phyloP scores from a whole-genome alignment of 2,797 vertebrate genomes.

The Gobio occitaniae region DNA sequence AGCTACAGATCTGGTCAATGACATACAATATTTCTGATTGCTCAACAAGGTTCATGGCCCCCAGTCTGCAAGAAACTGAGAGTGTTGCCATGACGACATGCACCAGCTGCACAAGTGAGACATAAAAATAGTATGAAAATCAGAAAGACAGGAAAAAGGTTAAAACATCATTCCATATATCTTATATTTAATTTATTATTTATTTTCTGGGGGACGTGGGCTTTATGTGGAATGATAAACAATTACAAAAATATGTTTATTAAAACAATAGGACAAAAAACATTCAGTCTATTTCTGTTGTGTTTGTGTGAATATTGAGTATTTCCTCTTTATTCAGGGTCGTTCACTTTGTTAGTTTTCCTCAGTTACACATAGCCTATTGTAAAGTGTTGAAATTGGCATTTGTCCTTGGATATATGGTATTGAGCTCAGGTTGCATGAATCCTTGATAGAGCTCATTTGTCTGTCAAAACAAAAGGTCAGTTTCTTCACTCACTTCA shows the following conservation, averaged over 20 bases:
- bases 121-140: constrained; percentile 64
- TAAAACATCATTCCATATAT: not conserved
- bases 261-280: not conserved
- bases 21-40: constrained; percentile 56
- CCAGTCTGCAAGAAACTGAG: constrained; percentile 61
- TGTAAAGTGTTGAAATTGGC: constrained; percentile 8
- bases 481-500: constrained; percentile 13
- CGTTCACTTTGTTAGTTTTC: not conserved
- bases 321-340: not conserved
- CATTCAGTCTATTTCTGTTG: not conserved
- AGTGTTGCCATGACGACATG: constrained; percentile 75
- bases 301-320: not conserved
- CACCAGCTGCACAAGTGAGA: constrained; percentile 55
- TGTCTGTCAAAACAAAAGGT: constrained; percentile 41
- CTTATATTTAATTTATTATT: not conserved
- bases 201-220: not conserved
- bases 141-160: not conserved
- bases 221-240: not conserved
- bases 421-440: constrained; percentile 56
- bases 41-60: constrained; percentile 62
- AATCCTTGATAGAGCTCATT: constrained; percentile 16
- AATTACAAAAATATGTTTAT: not conserved
- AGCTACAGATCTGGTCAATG: not conserved
- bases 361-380: not conserved
- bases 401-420: constrained; percentile 8